Conservation (phyloP, 2,113 vertebrate species). For the Opisthocomus hoazin region DNA sequence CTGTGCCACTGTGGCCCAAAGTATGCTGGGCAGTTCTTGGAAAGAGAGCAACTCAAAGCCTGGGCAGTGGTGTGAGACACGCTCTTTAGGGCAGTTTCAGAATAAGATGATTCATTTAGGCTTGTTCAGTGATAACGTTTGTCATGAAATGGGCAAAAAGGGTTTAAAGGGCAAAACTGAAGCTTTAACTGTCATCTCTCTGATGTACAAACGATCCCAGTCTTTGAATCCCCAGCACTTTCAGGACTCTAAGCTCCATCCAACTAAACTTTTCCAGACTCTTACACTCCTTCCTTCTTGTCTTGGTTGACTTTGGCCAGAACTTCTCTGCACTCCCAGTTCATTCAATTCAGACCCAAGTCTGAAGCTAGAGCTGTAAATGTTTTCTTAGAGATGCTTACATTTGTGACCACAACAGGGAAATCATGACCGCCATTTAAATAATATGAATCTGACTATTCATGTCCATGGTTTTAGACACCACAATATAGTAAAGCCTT, state of each 20-base stretch:
- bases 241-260: background rate
- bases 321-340: background rate
- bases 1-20: background rate
- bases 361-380: background rate
- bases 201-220: background rate
- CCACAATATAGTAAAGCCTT: background rate
- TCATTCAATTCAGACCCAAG: background rate
- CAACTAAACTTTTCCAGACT: slow-evolving; percentile 26
- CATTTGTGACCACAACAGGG: background rate
- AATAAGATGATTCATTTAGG: background rate
- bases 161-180: background rate
- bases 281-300: background rate
- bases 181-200: background rate
- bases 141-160: background rate
- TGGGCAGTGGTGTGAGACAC: background rate
- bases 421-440: background rate
- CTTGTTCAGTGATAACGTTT: background rate
- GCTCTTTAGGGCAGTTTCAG: background rate
- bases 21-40: background rate
- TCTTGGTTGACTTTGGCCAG: slow-evolving; percentile 42
- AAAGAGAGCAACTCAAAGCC: background rate
- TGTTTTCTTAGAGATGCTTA: background rate
- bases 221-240: background rate
- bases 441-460: background rate
- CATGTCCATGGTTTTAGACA: background rate